phyloP scores from a whole-genome alignment of 2,888 invertebrate genomes.

The Pantelozetes paolii region DNA sequence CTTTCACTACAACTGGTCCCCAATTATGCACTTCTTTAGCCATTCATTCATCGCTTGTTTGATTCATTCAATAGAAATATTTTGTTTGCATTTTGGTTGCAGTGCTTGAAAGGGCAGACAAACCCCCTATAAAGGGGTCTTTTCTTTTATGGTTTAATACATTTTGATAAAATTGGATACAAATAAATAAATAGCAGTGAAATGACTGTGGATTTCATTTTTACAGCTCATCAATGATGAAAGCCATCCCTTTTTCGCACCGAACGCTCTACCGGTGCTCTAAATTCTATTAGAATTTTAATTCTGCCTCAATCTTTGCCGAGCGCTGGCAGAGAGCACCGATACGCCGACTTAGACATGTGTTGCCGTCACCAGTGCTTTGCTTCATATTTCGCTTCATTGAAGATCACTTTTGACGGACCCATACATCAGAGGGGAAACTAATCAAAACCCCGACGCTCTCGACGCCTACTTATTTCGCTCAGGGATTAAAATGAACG shows the following conservation, averaged over 20 bases:
- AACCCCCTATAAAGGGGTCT: background rate
- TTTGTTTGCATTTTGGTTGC: background rate
- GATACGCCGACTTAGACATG: constrained; percentile 34
- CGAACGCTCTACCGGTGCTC: background rate
- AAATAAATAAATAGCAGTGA: constrained; percentile 36
- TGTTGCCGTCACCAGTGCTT: constrained; percentile 35
- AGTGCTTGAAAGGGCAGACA: background rate
- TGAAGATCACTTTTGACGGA: constrained; percentile 27
- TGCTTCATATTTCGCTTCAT: constrained; percentile 27
- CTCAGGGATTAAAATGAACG: constrained; percentile 29
- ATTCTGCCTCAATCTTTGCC: constrained; percentile 50
- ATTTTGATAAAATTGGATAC: constrained; percentile 35
- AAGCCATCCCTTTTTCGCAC: constrained; percentile 15
- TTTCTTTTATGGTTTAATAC: background rate
- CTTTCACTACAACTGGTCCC: background rate
- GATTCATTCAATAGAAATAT: background rate
- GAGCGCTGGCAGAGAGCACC: constrained; percentile 49
- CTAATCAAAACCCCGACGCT: constrained; percentile 33
- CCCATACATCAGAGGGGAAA: constrained; percentile 34
- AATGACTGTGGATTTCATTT: constrained; percentile 30
- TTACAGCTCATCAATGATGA: constrained; percentile 33
- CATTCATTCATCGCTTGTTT: background rate
- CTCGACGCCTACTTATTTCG: constrained; percentile 36
- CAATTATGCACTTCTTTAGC: background rate
- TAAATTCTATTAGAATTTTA: constrained; percentile 37